Percentiles rank a stretch among this genome's conserved stretches.
Evolutionary conservation across 2,888 invertebrate species (phyloP).

Genomic region (Lottia scabra): DNA sequence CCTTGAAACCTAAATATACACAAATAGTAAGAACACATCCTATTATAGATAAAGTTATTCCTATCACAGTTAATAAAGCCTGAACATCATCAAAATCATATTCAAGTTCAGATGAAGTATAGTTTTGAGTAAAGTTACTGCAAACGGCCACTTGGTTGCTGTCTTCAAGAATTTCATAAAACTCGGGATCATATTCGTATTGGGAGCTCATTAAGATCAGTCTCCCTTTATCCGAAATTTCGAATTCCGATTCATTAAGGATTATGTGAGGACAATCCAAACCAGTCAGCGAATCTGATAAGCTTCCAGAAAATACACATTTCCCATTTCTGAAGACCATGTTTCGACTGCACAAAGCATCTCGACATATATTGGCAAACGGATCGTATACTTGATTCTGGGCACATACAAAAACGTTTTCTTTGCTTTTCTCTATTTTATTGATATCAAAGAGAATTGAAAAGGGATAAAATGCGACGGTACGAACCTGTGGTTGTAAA

Average conservation of each 20-base stretch:
- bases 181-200: slow-evolving; percentile 11
- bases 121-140: slow-evolving; percentile 24
- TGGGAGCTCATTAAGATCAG: slow-evolving; percentile 14
- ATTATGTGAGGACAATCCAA: slow-evolving; percentile 17
- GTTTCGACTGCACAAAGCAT: slow-evolving; percentile 25
- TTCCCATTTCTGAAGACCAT: slow-evolving; percentile 15
- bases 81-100: slow-evolving; percentile 30
- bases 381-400: slow-evolving; percentile 37
- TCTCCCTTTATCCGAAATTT: slow-evolving; percentile 21
- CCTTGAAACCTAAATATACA: slow-evolving; percentile 70
- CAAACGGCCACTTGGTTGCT: slow-evolving; percentile 33
- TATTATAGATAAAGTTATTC: slow-evolving; percentile 74
- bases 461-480: slow-evolving; percentile 19
- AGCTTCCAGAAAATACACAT: slow-evolving; percentile 8
- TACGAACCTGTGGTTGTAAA: not conserved
- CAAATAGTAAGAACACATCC: slow-evolving; percentile 71
- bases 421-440: not conserved
- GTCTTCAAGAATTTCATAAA: slow-evolving; percentile 23
- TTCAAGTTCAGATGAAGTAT: slow-evolving; percentile 13
- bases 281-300: slow-evolving; percentile 5
- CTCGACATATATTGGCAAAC: slow-evolving; percentile 28
- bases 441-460: slow-evolving; percentile 32
- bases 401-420: slow-evolving; percentile 19
- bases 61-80: slow-evolving; percentile 73
- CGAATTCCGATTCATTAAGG: slow-evolving; percentile 23